These are phyloP conservation scores for Seira ritae DNA, from an alignment of 2,888 invertebrate genomes.

Conservation along the genomic window DNA sequence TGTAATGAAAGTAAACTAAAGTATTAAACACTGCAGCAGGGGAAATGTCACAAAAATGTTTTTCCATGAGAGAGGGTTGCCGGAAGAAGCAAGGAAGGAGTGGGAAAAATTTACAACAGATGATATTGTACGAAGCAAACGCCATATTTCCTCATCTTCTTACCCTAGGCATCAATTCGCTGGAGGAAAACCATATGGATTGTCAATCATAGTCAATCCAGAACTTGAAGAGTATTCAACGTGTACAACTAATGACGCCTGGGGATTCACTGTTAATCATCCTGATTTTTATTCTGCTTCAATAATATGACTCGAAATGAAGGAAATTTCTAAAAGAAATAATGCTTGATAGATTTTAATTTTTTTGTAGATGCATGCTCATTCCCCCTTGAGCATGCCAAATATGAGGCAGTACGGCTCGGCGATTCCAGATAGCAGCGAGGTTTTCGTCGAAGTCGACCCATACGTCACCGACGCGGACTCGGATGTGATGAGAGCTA, in stretches of 20 bases:
- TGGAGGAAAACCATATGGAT: conserved; percentile 30
- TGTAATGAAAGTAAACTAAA: too few species aligned
- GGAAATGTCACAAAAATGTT: too few species aligned
- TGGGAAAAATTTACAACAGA: not conserved
- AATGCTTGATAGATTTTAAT: too few species aligned
- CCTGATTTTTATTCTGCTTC: too few species aligned
- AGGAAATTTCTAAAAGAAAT: too few species aligned
- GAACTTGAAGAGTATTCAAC: conserved; percentile 26
- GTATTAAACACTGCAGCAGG: too few species aligned
- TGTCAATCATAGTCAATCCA: conserved; percentile 11
- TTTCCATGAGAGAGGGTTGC: not conserved
- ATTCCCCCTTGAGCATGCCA: conserved; percentile 44
- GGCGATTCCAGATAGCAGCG: conserved; percentile 28
- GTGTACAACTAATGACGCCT: conserved; percentile 23
- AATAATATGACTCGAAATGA: too few species aligned
- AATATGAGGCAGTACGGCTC: conserved; percentile 28
- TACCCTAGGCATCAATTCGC: conserved; percentile 8
- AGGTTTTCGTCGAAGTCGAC: conserved; percentile 42
- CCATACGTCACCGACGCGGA: conserved; percentile 18
- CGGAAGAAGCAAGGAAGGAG: not conserved
- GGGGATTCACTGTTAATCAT: conserved; percentile 30
- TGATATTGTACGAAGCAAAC: not conserved
- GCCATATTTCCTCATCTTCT: not conserved
- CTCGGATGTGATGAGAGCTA: not conserved
- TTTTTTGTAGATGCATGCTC: conserved; percentile 30